phyloP scores from a whole-genome alignment of 2,888 invertebrate species.

The Empis livida region DNA sequence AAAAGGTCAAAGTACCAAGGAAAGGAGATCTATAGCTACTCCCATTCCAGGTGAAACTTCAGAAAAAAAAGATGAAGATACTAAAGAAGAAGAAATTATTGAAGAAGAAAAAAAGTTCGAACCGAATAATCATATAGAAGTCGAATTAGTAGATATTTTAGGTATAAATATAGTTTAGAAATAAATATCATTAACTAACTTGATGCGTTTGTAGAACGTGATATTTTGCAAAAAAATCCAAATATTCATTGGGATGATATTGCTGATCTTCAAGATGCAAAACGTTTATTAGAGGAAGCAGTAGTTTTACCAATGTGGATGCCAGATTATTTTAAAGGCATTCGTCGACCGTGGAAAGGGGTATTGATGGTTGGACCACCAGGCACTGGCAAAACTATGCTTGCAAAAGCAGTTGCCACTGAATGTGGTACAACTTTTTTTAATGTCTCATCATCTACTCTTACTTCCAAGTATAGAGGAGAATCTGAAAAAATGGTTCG shows the following conservation, averaged over 20 bases:
- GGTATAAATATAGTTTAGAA: conserved; percentile 41
- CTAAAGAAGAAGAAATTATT: conserved; percentile 41
- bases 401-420: conserved; percentile 96
- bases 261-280: conserved; percentile 79
- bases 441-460: conserved; percentile 90
- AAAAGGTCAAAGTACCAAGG: conserved; percentile 1
- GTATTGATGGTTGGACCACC: conserved; percentile 91
- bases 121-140: conserved; percentile 62
- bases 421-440: conserved; percentile 97
- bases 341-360: conserved; percentile 92
- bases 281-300: conserved; percentile 86
- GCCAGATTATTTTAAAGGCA: conserved; percentile 97
- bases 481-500: conserved; percentile 97
- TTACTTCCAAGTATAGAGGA: conserved; percentile 98
- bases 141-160: conserved; percentile 84
- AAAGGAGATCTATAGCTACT: not conserved
- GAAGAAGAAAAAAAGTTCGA: conserved; percentile 79
- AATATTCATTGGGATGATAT: conserved; percentile 94
- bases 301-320: conserved; percentile 96
- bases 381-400: conserved; percentile 83
- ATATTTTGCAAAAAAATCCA: conserved; percentile 94
- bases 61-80: conserved; percentile 46
- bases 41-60: not conserved
- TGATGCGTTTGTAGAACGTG: conserved; percentile 72
- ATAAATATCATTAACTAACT: not conserved